Percentiles rank a stretch among this genome's conserved stretches.
phyloP scores from a whole-genome alignment of 2,113 vertebrate genomes.

The Urocynchramus pylzowi region DNA sequence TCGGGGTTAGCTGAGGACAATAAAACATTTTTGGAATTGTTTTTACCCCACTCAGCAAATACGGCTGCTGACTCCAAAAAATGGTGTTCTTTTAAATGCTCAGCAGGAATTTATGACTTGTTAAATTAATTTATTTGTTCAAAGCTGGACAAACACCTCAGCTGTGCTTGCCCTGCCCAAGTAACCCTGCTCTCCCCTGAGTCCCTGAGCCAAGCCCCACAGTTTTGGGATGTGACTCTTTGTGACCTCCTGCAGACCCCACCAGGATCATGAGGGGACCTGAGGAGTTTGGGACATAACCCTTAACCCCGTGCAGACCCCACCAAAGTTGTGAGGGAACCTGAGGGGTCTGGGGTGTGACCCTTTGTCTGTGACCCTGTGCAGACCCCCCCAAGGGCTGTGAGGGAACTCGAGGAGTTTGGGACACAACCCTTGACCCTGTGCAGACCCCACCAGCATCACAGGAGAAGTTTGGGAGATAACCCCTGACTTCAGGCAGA shows the following conservation, averaged over 20 bases:
- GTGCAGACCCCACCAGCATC: background rate
- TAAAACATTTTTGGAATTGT: background rate
- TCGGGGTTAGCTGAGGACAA: background rate
- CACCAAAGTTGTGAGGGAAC: background rate
- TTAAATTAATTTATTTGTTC: background rate
- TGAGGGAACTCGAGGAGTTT: background rate
- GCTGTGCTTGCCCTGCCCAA: background rate
- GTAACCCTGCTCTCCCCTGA: rapidly evolving
- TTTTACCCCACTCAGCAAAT: background rate
- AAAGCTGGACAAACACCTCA: background rate
- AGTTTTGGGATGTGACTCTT: background rate
- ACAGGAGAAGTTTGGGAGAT: rapidly evolving
- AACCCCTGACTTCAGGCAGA: rapidly evolving
- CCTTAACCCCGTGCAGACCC: background rate
- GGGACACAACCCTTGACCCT: background rate
- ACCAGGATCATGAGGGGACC: background rate
- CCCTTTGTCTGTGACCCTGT: background rate
- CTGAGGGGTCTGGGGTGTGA: background rate
- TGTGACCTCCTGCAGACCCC: background rate
- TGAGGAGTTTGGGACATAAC: background rate
- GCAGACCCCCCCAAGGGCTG: background rate
- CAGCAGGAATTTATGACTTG: background rate
- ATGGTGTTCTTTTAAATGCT: background rate
- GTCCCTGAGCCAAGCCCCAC: background rate
- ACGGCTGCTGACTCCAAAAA: background rate